A percentile compares a stretch with the other conserved stretches of the same genome.
These are phyloP conservation scores for Lasiurus cinereus DNA, from an alignment of 2,113 vertebrate genomes.

Conservation along the genomic window DNA sequence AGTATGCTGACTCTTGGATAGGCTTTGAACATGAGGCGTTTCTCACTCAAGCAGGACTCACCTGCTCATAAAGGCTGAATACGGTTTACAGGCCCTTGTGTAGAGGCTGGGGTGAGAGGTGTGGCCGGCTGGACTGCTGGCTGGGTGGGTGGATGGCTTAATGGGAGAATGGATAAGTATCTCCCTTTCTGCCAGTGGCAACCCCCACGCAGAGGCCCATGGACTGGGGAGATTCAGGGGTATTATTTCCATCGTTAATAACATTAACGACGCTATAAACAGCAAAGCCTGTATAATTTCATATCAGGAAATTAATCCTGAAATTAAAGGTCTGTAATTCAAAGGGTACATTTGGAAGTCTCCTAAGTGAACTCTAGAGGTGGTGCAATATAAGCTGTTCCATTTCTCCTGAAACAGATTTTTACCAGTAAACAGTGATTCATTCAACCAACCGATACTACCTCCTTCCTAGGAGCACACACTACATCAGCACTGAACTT, in stretches of 20 bases:
- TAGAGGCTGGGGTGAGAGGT: background rate
- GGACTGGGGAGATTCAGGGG: background rate
- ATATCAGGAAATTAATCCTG: slow-evolving; percentile 27
- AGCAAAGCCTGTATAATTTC: slow-evolving; percentile 9
- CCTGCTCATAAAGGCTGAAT: slow-evolving; percentile 44
- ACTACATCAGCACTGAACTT: background rate
- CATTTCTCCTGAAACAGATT: background rate
- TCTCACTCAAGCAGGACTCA: slow-evolving; percentile 63
- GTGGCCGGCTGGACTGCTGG: background rate
- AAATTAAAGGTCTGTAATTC: slow-evolving; percentile 25
- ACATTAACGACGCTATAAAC: background rate
- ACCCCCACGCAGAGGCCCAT: background rate
- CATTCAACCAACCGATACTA: background rate
- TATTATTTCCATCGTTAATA: slow-evolving; percentile 11
- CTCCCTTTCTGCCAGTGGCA: background rate
- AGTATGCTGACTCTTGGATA: background rate
- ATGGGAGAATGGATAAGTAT: background rate
- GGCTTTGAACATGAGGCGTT: slow-evolving; percentile 6
- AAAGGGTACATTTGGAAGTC: background rate
- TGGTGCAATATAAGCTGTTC: background rate
- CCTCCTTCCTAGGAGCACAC: background rate
- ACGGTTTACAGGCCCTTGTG: background rate
- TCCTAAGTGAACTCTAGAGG: slow-evolving; percentile 22
- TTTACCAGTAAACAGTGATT: background rate
- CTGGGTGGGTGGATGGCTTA: background rate